Evolutionary conservation across 1,140 invertebrate species (phyloP), one percentile per base, ranked within the genome.

Genomic region (Galleria mellonella): DNA sequence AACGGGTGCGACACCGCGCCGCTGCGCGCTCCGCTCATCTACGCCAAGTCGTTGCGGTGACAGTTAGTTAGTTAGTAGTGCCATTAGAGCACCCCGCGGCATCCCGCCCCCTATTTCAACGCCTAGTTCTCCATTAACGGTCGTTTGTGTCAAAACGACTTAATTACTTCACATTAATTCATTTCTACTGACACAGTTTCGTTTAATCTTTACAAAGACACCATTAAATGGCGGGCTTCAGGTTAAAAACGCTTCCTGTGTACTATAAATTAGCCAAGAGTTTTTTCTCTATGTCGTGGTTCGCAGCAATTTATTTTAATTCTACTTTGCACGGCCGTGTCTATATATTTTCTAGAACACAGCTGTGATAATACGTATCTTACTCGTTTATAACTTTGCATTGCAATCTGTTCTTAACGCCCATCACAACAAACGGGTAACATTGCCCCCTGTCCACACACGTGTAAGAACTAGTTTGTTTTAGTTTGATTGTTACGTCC

Each of bases 11-110:
- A 38, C 32, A 9, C 2, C 6, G 3, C 32, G n/a, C n/a, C 13
- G n/a, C n/a, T 2, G 1, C 2, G 3, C 3, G 11, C n/a, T 10
- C 9, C 36, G 7, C 36, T 29, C 17, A 23, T 31, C 28, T 10
- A 11, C 12, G 63, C 62, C 9, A 58, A 68, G 62, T 62, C 62
- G 67, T 68, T 72, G 68, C 47, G 73, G 73, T 60, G 64, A 71
- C 62, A 74, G 61, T 77, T 72, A 74, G 66, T 68, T 69, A 63
- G 65, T 66, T 69, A 65, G 68, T 64, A 68, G 64, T 62, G 58
- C 58, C 66, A 72, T 72, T 74, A 64, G 59, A 68, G 59, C 52
- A 6, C 6, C 17, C 17, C 17, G 63, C 52, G 58, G 47, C 60
- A 36, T 54, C 55, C 56, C 54, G 51, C 60, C 60, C 40, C 45